Evolutionary conservation across 1,140 invertebrate species (phyloP), one percentile per base, ranked within the genome.

Genomic region (Pseudoatta argentina): DNA sequence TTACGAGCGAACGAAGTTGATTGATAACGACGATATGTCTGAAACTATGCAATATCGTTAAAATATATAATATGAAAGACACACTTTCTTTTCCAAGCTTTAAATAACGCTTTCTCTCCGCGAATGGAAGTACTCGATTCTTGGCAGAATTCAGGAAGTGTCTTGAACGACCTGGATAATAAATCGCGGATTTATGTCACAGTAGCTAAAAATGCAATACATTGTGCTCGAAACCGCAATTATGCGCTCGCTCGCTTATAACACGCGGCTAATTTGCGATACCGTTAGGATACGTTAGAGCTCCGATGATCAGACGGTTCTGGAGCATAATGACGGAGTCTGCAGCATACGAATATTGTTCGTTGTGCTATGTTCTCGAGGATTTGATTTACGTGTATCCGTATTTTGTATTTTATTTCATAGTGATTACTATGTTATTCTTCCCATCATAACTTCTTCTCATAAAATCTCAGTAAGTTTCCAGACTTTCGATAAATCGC

Each of bases 281-380:
- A 82, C 79, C 67, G 79, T 82, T 82, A 82, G 79, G 34, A 73
- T 82, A 82, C 18, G 67, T 82, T 82, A 82, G 79, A 82, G 16
- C 67, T n/a, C 55, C 67, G 24, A 61, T 48, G 67, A 82, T 82
- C 79, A 34, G 67, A 24, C 66, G n/a, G 18, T 73, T 82, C 67
- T 82, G 67, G 79, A 82, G 79, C 79, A 73, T 73, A 82, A 82
- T 82, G 79, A 72, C 51, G 48, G 66, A 71, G 30, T 61, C 67
- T 51, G 34, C 21, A 30, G 24, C 39, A 21, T 51, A 57, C 69
- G 69, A 83, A 51, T 75, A 34, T 55, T 8, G 24, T 48, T 51
- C 39, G 34, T 71, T 51, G 39, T 24, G n/a, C 8, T 57, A 48
- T 24, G 69, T 51, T 83, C 27, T 16, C 14, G 8, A 7, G 14